Conservation (phyloP, 2,113 vertebrate genomes). For the Oncorhynchus nerka region DNA sequence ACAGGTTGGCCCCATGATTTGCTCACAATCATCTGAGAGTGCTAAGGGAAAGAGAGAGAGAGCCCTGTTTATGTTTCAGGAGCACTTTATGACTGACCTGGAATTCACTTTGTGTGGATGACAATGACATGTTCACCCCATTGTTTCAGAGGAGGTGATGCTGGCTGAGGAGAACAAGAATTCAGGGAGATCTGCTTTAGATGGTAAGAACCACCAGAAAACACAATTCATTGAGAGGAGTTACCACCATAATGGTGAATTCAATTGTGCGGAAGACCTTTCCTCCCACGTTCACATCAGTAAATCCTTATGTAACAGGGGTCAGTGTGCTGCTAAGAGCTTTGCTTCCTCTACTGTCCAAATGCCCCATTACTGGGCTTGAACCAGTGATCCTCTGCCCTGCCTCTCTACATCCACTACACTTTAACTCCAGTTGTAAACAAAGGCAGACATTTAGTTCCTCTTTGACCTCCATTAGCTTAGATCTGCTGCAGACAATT, state of each 20-base stretch:
- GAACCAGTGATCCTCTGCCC: too few species aligned
- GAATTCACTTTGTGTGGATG: constrained; percentile 32
- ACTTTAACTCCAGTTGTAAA: neutral
- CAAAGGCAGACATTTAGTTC: neutral
- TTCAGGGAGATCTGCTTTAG: constrained; percentile 91
- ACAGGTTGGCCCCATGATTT: too few species aligned
- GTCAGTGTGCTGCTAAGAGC: too few species aligned
- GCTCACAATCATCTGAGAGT: too few species aligned
- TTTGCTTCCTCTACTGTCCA: too few species aligned
- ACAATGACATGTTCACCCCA: constrained; percentile 17
- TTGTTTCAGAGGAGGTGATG: constrained; percentile 94
- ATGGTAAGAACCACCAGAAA: constrained; percentile 86
- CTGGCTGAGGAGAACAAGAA: constrained; percentile 98
- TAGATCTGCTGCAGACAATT: neutral
- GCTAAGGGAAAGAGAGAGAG: neutral
- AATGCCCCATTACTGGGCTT: too few species aligned
- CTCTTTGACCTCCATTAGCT: neutral
- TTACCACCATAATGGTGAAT: too few species aligned
- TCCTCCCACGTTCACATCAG: neutral
- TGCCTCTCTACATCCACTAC: neutral
- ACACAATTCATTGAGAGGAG: neutral
- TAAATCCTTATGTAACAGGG: too few species aligned
- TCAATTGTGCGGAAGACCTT: neutral
- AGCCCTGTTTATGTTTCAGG: neutral
- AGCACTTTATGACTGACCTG: neutral